Conservation (phyloP, 2,113 vertebrate genomes). For the Equus quagga region DNA sequence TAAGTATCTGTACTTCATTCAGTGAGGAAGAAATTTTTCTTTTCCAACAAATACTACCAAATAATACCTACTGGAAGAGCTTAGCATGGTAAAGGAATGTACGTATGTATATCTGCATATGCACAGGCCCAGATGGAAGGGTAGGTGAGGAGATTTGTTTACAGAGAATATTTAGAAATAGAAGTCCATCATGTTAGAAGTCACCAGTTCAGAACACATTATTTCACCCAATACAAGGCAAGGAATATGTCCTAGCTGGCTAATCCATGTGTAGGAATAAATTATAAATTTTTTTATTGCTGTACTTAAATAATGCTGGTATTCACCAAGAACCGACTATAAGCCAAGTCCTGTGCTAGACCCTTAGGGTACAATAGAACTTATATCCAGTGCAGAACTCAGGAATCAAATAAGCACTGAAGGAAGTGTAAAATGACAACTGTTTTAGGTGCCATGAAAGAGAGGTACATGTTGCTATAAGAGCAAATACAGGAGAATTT, state of each 20-base stretch:
- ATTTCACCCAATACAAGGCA: neutral
- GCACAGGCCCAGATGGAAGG: neutral
- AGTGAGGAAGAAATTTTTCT: neutral
- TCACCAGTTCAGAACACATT: neutral
- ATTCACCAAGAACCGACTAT: neutral
- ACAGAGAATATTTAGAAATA: constrained; percentile 34
- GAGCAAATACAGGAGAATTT: neutral
- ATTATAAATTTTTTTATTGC: neutral
- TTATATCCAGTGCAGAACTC: neutral
- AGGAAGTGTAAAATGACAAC: neutral
- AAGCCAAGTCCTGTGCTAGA: neutral
- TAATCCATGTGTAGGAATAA: neutral
- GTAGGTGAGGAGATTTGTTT: neutral
- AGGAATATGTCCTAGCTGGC: neutral
- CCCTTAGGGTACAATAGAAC: neutral
- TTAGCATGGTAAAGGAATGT: neutral
- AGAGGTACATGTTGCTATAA: neutral
- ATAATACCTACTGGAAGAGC: neutral
- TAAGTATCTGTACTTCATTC: neutral
- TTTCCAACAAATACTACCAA: constrained; percentile 29
- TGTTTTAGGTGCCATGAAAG: neutral
- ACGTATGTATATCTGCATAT: neutral
- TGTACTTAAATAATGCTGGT: constrained; percentile 8
- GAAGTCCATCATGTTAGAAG: constrained; percentile 9
- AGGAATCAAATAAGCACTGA: neutral